phyloP scores from a whole-genome alignment of 2,113 vertebrate genomes.

The Myodes glareolus region DNA sequence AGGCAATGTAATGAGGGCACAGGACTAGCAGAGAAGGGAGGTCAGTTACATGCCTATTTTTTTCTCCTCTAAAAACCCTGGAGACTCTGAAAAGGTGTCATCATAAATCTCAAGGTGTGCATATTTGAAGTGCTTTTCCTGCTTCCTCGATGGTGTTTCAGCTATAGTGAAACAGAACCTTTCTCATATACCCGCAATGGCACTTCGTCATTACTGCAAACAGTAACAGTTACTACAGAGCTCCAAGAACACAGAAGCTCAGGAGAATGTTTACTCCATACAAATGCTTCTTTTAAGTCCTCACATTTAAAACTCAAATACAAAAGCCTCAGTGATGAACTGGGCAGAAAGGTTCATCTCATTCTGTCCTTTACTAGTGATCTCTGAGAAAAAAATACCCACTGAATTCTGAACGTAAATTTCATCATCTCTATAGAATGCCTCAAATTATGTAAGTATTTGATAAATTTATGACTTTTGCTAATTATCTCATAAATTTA shows the following conservation, averaged over 20 bases:
- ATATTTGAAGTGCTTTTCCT: not conserved
- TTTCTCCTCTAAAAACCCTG: slow-evolving; percentile 14
- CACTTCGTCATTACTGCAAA: slow-evolving; percentile 12
- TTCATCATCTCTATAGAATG: slow-evolving; percentile 39
- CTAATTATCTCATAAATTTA: slow-evolving; percentile 37
- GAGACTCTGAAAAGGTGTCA: slow-evolving; percentile 55
- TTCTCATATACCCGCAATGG: not conserved
- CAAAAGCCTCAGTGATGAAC: not conserved
- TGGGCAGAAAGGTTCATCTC: not conserved
- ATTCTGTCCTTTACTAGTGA: slow-evolving; percentile 24
- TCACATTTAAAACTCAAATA: slow-evolving; percentile 21
- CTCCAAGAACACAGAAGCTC: not conserved
- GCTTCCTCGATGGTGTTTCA: not conserved
- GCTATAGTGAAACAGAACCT: not conserved
- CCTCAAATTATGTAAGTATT: slow-evolving; percentile 7
- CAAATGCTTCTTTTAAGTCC: slow-evolving; percentile 7
- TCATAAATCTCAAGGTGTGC: slow-evolving; percentile 14
- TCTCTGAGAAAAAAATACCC: not conserved
- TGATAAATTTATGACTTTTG: slow-evolving; percentile 32
- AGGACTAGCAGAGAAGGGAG: not conserved
- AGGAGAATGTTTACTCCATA: slow-evolving; percentile 5
- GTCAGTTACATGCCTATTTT: not conserved
- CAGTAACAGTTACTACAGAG: slow-evolving; percentile 24
- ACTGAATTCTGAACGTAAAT: slow-evolving; percentile 36
- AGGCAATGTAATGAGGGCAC: not conserved